Evolutionary conservation across 2,113 vertebrate species (phyloP).

Genomic region (Pantherophis guttatus): DNA sequence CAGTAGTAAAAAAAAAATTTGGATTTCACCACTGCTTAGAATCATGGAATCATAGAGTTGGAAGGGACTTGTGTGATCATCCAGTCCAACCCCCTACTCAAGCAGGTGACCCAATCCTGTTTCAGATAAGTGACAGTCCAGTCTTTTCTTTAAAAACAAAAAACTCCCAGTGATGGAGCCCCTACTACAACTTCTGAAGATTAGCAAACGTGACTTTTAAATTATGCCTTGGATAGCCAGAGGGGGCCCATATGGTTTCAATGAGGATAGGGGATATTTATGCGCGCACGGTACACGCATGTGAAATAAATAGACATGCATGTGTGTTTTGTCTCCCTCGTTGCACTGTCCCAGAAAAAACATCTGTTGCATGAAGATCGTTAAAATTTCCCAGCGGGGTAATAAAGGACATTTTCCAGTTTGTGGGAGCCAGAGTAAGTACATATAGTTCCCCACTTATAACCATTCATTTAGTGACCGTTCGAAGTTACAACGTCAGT

Average conservation of each 20-base stretch:
- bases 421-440: neutral
- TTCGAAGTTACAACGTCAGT: neutral
- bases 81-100: no score
- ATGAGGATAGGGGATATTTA: neutral
- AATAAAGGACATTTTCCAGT: neutral
- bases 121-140: no score
- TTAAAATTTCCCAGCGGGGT: neutral
- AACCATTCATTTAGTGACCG: neutral
- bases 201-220: neutral
- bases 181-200: neutral
- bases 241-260: neutral
- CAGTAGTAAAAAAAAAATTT: no score
- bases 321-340: constrained; percentile 4
- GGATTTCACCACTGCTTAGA: no score
- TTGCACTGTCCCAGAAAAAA: constrained; percentile 7
- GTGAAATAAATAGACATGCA: neutral
- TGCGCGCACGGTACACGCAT: neutral
- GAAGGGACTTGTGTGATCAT: neutral
- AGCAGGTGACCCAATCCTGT: no score
- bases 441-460: neutral
- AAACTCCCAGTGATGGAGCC: neutral
- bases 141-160: no score
- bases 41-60: no score
- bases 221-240: neutral
- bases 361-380: neutral